Percentiles rank a stretch among this genome's conserved stretches.
Evolutionary conservation across 2,113 vertebrate genomes (phyloP).

Genomic region (Stercorarius parasiticus): DNA sequence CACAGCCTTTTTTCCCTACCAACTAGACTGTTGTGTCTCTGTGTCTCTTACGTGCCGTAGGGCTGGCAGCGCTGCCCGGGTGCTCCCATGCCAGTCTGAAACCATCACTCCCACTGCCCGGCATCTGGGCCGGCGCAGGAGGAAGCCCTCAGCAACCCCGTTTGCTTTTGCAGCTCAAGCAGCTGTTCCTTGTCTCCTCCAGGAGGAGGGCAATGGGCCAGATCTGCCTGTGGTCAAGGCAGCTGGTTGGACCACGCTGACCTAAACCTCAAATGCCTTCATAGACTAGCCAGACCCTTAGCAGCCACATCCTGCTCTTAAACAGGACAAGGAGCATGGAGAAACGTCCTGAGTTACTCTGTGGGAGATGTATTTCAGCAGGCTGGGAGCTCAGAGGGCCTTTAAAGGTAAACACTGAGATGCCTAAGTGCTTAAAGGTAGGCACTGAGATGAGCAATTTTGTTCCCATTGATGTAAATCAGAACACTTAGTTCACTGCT

Average conservation of each 20-base stretch:
- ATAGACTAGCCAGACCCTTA: neutral
- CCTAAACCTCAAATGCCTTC: neutral
- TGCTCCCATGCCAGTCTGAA: neutral
- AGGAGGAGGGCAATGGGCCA: neutral
- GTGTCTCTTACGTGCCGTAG: neutral
- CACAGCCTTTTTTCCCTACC: neutral
- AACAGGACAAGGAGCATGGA: neutral
- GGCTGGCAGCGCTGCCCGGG: neutral
- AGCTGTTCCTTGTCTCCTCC: neutral
- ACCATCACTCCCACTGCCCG: fast-evolving
- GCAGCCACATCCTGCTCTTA: neutral
- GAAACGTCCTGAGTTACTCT: neutral
- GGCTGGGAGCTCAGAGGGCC: neutral
- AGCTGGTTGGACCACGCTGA: neutral
- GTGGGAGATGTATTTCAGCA: neutral
- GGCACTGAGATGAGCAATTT: neutral
- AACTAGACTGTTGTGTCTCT: neutral
- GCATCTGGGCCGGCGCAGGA: fast-evolving
- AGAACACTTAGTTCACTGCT: neutral
- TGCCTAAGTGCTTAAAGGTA: neutral
- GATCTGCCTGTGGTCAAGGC: neutral
- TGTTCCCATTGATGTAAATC: neutral
- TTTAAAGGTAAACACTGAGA: neutral
- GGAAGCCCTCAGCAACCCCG: neutral
- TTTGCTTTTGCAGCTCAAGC: neutral